Conservation (phyloP, 2,797 vertebrate genomes). For the Acridotheres tristis region DNA sequence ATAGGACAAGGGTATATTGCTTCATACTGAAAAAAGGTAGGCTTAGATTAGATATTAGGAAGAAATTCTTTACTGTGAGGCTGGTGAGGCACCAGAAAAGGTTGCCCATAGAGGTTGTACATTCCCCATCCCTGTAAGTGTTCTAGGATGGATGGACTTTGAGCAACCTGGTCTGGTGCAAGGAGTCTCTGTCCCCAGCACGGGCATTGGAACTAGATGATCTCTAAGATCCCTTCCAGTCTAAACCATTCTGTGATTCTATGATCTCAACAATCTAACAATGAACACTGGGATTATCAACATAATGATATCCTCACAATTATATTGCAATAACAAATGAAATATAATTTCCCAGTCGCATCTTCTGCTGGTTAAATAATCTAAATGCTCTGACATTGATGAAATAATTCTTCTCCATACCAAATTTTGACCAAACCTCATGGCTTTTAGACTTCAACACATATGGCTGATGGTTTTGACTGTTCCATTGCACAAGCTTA, state of each 20-base stretch:
- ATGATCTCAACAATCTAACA: not conserved
- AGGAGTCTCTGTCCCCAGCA: not conserved
- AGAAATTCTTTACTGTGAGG: not conserved
- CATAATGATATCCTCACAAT: not conserved
- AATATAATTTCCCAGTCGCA: not conserved
- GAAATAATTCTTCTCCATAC: not conserved
- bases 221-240: not conserved
- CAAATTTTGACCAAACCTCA: not conserved
- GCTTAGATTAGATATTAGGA: not conserved
- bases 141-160: not conserved
- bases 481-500: not conserved
- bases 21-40: not conserved
- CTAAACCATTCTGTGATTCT: not conserved
- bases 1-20: not conserved
- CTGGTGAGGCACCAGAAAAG: not conserved
- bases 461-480: not conserved
- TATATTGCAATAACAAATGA: not conserved
- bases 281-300: not conserved
- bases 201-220: not conserved
- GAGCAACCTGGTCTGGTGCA: not conserved
- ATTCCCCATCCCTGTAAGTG: not conserved
- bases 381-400: not conserved
- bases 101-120: not conserved
- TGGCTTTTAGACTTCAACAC: not conserved
- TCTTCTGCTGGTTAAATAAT: not conserved